phyloP scores from a whole-genome alignment of 2,797 vertebrate species.

The Picus viridis region DNA sequence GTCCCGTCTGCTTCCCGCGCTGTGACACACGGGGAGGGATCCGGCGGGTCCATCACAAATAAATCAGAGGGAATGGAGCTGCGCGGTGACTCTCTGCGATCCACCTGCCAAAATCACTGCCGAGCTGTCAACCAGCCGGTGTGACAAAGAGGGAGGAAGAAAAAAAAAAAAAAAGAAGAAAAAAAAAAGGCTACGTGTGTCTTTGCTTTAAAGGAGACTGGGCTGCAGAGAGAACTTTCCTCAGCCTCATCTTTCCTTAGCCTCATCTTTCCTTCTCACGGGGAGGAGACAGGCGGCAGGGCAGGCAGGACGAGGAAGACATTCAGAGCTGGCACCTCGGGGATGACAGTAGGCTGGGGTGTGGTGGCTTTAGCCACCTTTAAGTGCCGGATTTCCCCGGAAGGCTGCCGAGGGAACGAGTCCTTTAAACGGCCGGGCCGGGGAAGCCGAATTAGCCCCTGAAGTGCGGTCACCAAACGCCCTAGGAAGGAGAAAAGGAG shows the following conservation, averaged over 20 bases:
- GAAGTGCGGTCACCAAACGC: background rate
- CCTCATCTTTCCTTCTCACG: background rate
- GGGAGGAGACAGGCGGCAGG: background rate
- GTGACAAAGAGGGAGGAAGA: rapidly evolving
- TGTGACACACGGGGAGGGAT: background rate
- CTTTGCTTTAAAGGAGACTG: background rate
- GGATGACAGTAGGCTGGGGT: background rate
- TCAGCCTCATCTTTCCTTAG: background rate
- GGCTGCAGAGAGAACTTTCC: background rate
- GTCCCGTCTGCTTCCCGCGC: background rate
- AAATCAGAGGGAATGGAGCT: background rate
- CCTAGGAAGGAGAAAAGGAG: background rate
- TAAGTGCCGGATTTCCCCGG: background rate
- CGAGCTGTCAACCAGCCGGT: background rate
- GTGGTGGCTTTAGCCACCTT: background rate
- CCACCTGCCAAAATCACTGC: background rate
- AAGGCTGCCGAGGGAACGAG: background rate
- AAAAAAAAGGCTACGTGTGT: background rate
- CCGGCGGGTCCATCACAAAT: background rate
- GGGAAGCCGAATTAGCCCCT: background rate
- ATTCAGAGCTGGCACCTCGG: background rate
- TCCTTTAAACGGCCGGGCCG: background rate
- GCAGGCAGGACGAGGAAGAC: background rate
- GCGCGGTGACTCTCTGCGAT: background rate
- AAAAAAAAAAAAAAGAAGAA: rapidly evolving